Conservation (phyloP, 2,113 vertebrate genomes). For the Thymallus thymallus region DNA sequence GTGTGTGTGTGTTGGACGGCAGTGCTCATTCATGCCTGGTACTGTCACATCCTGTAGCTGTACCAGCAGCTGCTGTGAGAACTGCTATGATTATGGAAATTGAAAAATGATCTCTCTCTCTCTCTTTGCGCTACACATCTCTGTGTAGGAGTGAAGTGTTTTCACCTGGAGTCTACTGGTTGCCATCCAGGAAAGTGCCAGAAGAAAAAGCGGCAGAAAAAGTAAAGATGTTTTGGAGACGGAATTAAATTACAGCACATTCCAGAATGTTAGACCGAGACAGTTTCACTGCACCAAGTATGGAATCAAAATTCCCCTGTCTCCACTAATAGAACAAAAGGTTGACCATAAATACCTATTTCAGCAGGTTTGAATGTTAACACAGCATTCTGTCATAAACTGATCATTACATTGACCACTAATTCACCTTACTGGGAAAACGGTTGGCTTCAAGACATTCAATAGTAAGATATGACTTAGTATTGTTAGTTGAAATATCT, state of each 20-base stretch:
- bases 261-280: conserved; percentile 44
- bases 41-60: conserved; percentile 58
- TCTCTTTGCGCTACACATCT: not conserved
- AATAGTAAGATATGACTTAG: not conserved
- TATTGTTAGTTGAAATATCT: not conserved
- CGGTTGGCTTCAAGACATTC: not conserved
- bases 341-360: not conserved
- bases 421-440: conserved; percentile 3
- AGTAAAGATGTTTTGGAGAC: conserved; percentile 42
- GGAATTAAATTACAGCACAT: conserved; percentile 55
- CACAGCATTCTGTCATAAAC: not conserved
- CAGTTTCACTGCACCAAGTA: conserved; percentile 14
- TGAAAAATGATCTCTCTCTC: conserved; percentile 33
- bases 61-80: conserved; percentile 34
- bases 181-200: conserved; percentile 56
- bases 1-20: not conserved
- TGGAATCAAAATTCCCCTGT: conserved; percentile 22
- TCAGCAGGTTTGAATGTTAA: not conserved
- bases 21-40: conserved; percentile 46
- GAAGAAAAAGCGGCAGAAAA: conserved; percentile 16
- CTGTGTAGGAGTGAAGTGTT: conserved; percentile 32
- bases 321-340: not conserved
- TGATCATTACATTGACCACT: not conserved
- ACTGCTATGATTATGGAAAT: conserved; percentile 43
- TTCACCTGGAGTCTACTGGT: conserved; percentile 56